phyloP scores from a whole-genome alignment of 2,797 vertebrate genomes.

The Amblyopsis hoosieri region DNA sequence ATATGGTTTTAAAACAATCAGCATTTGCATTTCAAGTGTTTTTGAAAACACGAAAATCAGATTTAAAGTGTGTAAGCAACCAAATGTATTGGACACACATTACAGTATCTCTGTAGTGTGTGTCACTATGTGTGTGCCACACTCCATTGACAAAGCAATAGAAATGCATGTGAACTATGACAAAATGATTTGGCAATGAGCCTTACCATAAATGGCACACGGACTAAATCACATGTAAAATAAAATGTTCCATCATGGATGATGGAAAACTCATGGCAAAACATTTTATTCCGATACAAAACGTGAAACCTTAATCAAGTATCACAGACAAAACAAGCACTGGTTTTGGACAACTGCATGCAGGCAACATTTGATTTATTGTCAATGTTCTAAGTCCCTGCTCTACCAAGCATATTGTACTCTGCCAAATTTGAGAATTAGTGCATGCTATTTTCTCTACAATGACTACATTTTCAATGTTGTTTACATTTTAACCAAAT shows the following conservation, averaged over 20 bases:
- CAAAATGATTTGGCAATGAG: conserved; percentile 32
- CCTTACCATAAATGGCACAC: conserved; percentile 33
- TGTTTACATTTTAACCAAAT: not conserved
- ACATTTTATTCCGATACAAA: too few species aligned
- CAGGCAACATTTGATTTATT: not conserved
- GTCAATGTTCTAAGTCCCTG: not conserved
- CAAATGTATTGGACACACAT: conserved; percentile 4
- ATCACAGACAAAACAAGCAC: not conserved
- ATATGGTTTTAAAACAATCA: not conserved
- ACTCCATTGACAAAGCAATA: conserved; percentile 21
- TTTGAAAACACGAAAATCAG: conserved; percentile 8
- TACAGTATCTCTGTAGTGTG: too few species aligned
- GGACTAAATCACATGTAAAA: conserved; percentile 20
- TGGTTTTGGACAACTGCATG: not conserved
- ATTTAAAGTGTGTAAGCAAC: conserved; percentile 15
- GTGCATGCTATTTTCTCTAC: conserved; percentile 7
- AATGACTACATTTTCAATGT: conserved; percentile 7
- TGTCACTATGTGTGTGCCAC: conserved; percentile 2
- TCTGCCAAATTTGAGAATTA: conserved; percentile 21
- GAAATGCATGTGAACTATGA: conserved; percentile 5
- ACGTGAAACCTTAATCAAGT: not conserved
- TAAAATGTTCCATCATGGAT: conserved; percentile 29
- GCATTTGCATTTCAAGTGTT: not conserved
- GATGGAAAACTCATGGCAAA: conserved; percentile 19
- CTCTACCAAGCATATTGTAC: conserved; percentile 12